phyloP scores from a whole-genome alignment of 2,113 vertebrate genomes.

The Gnathonemus longibarbis region DNA sequence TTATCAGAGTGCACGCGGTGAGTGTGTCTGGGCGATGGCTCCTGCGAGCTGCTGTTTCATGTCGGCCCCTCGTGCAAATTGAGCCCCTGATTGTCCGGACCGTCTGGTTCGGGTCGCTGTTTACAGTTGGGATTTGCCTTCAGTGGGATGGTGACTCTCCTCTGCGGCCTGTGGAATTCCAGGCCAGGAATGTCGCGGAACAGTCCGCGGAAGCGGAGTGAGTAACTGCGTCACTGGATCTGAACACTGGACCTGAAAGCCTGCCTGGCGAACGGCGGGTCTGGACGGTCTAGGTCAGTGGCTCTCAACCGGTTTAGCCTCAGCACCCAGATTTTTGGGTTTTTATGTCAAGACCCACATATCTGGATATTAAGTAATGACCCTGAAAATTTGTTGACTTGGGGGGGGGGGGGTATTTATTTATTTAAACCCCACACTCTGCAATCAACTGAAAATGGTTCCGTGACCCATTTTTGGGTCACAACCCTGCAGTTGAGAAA shows the following conservation, averaged over 20 bases:
- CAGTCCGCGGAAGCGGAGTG: too few relatives aligned
- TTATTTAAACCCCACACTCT: background rate
- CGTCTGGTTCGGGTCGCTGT: background rate
- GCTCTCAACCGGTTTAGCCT: background rate
- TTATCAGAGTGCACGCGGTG: conserved; percentile 34
- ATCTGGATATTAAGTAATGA: background rate
- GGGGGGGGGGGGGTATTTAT: background rate
- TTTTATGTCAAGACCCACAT: background rate
- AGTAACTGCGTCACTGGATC: background rate
- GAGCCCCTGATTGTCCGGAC: conserved; percentile 29
- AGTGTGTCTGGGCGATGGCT: conserved; percentile 20
- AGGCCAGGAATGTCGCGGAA: background rate
- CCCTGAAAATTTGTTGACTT: background rate
- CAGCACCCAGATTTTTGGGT: background rate
- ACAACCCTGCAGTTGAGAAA: background rate
- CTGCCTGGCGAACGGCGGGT: background rate
- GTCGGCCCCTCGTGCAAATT: conserved; percentile 20
- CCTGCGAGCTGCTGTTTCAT: conserved; percentile 36
- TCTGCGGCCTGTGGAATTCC: background rate
- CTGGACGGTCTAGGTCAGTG: background rate
- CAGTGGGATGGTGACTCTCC: background rate
- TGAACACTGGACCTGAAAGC: background rate
- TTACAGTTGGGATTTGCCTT: background rate
- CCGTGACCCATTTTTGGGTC: background rate
- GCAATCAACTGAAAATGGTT: background rate